Percentiles rank a stretch among this genome's conserved stretches.
These are phyloP conservation scores for Listronotus oregonensis DNA, from an alignment of 1,140 invertebrate genomes.

Conservation along the genomic window DNA sequence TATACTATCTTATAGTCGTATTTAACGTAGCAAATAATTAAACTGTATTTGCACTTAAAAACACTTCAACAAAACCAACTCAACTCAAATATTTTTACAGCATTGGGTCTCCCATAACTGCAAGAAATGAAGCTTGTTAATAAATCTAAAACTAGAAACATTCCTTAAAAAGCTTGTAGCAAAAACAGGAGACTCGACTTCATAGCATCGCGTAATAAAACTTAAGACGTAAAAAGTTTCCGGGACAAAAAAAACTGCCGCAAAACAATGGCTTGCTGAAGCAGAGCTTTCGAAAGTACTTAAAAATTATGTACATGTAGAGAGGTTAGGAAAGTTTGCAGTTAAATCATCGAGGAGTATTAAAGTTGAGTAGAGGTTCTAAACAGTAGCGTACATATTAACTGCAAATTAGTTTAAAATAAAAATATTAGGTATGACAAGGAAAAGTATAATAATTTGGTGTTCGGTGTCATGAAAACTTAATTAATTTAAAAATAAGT, in stretches of 20 bases:
- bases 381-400: background rate
- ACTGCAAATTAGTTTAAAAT: too few species aligned
- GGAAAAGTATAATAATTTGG: too few species aligned
- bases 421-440: too few species aligned
- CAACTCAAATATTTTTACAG: too few species aligned
- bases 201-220: slow-evolving; percentile 25
- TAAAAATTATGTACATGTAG: slow-evolving; percentile 40
- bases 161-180: slow-evolving; percentile 3
- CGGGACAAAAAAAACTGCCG: slow-evolving; percentile 9
- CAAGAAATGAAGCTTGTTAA: background rate
- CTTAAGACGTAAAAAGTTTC: slow-evolving; percentile 28
- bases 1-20: too few species aligned
- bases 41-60: too few species aligned
- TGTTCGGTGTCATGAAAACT: too few species aligned
- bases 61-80: too few species aligned
- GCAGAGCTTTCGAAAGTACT: slow-evolving; percentile 35
- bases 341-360: slow-evolving; percentile 36
- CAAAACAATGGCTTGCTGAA: slow-evolving; percentile 34
- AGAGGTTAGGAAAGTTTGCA: slow-evolving; percentile 34
- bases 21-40: too few species aligned
- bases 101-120: too few species aligned
- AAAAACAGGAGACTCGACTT: slow-evolving; percentile 15
- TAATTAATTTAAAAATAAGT: too few species aligned
- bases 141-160: slow-evolving; percentile 4
- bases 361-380: slow-evolving; percentile 22